Evolutionary conservation across 1,140 invertebrate genomes (phyloP).

Genomic region (Listronotus oregonensis): DNA sequence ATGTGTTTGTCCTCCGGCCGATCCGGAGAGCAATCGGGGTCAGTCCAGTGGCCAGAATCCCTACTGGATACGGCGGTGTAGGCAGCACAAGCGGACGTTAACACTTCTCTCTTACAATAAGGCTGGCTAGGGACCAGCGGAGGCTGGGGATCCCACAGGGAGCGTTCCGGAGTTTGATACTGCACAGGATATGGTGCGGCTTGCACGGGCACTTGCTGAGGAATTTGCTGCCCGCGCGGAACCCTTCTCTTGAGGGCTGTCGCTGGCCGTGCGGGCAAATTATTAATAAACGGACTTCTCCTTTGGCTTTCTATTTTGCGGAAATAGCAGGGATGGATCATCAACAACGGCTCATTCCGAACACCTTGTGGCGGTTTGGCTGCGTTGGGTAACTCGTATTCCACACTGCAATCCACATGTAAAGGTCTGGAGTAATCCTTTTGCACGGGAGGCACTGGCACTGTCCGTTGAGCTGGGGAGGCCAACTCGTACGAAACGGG

Average conservation of each 20-base stretch:
- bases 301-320: conserved; percentile 76
- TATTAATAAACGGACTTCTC: conserved; percentile 75
- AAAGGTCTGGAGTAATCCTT: conserved; percentile 79
- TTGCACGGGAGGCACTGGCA: conserved; percentile 55
- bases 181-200: conserved; percentile 56
- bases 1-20: conserved; percentile 57
- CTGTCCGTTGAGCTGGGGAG: conserved; percentile 45
- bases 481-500: conserved; percentile 48
- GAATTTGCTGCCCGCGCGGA: conserved; percentile 45
- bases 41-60: conserved; percentile 52
- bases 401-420: conserved; percentile 83
- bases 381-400: conserved; percentile 81
- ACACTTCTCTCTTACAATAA: conserved; percentile 45
- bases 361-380: conserved; percentile 79
- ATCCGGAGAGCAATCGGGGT: conserved; percentile 52
- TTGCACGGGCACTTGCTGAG: conserved; percentile 52
- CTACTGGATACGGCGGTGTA: conserved; percentile 41
- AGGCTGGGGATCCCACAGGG: conserved; percentile 57
- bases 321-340: conserved; percentile 87
- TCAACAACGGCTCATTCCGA: conserved; percentile 74
- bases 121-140: conserved; percentile 55
- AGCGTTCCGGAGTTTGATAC: conserved; percentile 46
- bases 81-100: conserved; percentile 43
- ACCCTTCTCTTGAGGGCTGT: conserved; percentile 49
- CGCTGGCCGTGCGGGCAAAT: conserved; percentile 62